Evolutionary conservation across 2,888 invertebrate species (phyloP).

Genomic region (Bruchidius siliquastri): DNA sequence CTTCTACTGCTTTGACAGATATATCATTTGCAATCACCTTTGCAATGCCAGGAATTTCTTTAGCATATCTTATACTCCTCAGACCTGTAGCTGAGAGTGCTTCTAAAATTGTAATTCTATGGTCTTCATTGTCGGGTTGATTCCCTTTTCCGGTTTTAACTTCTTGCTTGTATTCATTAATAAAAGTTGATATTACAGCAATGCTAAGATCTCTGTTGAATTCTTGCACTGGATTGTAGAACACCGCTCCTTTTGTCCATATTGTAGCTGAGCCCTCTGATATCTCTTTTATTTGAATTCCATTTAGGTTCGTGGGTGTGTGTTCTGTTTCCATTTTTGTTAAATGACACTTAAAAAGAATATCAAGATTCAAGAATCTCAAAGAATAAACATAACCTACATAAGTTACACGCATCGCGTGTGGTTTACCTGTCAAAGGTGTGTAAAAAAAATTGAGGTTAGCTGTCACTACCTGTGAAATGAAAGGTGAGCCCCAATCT

Average conservation of each 20-base stretch:
- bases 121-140: conserved; percentile 33
- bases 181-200: conserved; percentile 1
- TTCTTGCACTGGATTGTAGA: conserved; percentile 98
- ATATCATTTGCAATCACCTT: conserved; percentile 90
- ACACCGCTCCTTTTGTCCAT: conserved; percentile 72
- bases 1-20: conserved; percentile 76
- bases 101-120: conserved; percentile 74
- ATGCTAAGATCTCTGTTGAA: conserved; percentile 89
- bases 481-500: too few species aligned
- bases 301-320: neutral
- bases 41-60: conserved; percentile 80
- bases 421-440: too few species aligned
- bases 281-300: conserved; percentile 39
- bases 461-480: too few species aligned
- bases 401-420: too few species aligned
- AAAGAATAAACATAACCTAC: too few species aligned
- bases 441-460: too few species aligned
- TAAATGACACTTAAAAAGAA: too few species aligned
- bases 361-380: too few species aligned
- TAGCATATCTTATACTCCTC: conserved; percentile 92
- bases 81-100: conserved; percentile 94
- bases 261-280: conserved; percentile 79
- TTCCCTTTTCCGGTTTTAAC: conserved; percentile 20
- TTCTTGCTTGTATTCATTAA: neutral
- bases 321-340: neutral